A percentile compares a stretch with the other conserved stretches of the same genome.
Conservation (phyloP, 92 coral and sea anemone genomes). For the Parazoanthus atlanticus region DNA sequence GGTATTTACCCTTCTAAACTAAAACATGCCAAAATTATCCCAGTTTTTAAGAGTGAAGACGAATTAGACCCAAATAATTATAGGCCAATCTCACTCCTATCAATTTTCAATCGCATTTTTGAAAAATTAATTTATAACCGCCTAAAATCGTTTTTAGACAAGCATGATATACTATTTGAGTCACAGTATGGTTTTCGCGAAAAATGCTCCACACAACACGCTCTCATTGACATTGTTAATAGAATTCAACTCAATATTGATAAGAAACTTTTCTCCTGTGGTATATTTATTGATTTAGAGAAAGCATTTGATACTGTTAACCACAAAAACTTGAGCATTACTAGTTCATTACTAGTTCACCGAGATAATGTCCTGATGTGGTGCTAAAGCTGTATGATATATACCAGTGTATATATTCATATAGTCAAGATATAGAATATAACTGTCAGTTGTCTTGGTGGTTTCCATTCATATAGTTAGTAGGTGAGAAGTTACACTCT, state of each 20-base stretch:
- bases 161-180: conserved; percentile 32
- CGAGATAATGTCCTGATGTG: too few relatives aligned
- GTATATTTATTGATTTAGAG: conserved; percentile 48
- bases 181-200: conserved; percentile 45
- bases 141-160: conserved; percentile 35
- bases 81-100: conserved; percentile 55
- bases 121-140: conserved; percentile 49
- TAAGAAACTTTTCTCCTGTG: conserved; percentile 35
- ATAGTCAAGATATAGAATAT: too few relatives aligned
- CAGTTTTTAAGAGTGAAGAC: conserved; percentile 48
- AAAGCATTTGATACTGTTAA: conserved; percentile 51
- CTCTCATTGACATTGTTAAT: conserved; percentile 36
- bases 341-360: too few relatives aligned
- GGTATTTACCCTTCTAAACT: conserved; percentile 47
- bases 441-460: too few relatives aligned
- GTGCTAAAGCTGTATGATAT: too few relatives aligned
- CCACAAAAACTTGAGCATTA: too few relatives aligned
- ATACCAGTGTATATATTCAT: too few relatives aligned
- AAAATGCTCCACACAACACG: conserved; percentile 48
- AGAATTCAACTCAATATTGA: conserved; percentile 43
- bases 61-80: conserved; percentile 37
- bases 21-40: conserved; percentile 48
- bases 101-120: conserved; percentile 49
- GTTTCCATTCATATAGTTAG: too few relatives aligned
- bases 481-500: too few relatives aligned